phyloP scores from a whole-genome alignment of 2,797 vertebrate genomes.

The Halcyon smyrnensis region DNA sequence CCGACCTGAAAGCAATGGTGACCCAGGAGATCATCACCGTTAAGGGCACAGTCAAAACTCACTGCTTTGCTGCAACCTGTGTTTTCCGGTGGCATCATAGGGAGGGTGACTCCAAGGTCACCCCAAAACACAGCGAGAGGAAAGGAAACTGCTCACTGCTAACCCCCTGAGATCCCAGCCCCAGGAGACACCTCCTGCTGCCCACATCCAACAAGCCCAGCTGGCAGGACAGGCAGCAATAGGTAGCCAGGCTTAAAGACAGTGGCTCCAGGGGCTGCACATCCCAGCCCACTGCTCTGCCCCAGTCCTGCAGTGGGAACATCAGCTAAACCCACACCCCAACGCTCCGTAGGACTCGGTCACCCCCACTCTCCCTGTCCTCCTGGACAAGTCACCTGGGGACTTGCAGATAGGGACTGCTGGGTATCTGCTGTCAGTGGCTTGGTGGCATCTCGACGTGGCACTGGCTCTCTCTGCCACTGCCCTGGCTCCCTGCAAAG shows the following conservation, averaged over 20 bases:
- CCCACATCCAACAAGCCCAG: not conserved
- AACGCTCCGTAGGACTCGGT: rapidly evolving
- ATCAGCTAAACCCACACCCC: not conserved
- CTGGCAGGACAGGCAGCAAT: not conserved
- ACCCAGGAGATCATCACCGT: not conserved
- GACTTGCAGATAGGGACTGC: rapidly evolving
- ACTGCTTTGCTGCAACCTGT: rapidly evolving
- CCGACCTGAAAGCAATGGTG: rapidly evolving
- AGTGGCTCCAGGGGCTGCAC: not conserved
- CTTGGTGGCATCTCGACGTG: rapidly evolving
- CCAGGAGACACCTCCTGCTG: not conserved
- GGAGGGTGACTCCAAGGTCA: not conserved
- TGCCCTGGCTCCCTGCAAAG: not conserved
- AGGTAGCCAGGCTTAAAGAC: not conserved
- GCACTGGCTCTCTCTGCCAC: rapidly evolving
- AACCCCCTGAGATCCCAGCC: not conserved
- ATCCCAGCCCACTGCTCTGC: not conserved
- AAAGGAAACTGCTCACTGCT: not conserved
- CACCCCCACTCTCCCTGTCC: not conserved
- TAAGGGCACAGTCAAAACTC: not conserved
- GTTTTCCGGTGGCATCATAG: not conserved
- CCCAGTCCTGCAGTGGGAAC: not conserved
- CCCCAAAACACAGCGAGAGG: not conserved
- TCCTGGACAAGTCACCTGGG: not conserved
- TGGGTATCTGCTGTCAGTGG: not conserved